Evolutionary conservation across 2,888 invertebrate genomes (phyloP), one percentile per base, ranked within the genome.

Genomic region (Pinctada fucata): DNA sequence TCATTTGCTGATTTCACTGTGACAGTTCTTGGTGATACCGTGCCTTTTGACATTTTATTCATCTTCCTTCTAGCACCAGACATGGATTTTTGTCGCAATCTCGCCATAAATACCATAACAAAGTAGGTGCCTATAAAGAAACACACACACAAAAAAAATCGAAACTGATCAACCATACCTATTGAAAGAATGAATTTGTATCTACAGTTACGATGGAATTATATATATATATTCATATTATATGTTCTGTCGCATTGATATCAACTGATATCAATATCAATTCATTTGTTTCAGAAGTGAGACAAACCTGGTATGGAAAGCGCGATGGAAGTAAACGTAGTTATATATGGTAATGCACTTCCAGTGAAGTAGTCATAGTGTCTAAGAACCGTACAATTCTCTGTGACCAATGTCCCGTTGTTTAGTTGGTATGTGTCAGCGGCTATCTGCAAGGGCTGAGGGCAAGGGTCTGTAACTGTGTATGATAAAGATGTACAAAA

Each of bases 341-440:
- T 97, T 88, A 99, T 98, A 93, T 97, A 99, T n/a, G 97, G 97
- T 79, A 98, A 94, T 92, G 99, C 98, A 87, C 98, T 99, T 45
- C 98, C 99, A 45, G 89, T 89, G 86, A 93, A 93, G 93, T 99
- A 99, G 92, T 99, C 98, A 90, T 97, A 97, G 79, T 97, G 97
- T 85, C 95, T 95, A 48, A 99, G 94, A 85, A 96, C 96, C 86
- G 96, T 96, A 93, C 99, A 99, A 0, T 97, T 96, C 84, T 98
- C 97, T 84, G 99, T 93, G 80, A 95, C 94, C 4, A 79, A 76
- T 5, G 78, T 79, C 2, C 69, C 69, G 2, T 84, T 77, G 47
- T 10, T 1, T 65, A 3, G 10, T 2, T 73, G 48, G 3, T 71
- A 52, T 0, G 78, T 76, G 50, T 86, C 84, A 3, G 83, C 85